Conservation (phyloP, 2,888 invertebrate species). For the Chloroclysta siterata region DNA sequence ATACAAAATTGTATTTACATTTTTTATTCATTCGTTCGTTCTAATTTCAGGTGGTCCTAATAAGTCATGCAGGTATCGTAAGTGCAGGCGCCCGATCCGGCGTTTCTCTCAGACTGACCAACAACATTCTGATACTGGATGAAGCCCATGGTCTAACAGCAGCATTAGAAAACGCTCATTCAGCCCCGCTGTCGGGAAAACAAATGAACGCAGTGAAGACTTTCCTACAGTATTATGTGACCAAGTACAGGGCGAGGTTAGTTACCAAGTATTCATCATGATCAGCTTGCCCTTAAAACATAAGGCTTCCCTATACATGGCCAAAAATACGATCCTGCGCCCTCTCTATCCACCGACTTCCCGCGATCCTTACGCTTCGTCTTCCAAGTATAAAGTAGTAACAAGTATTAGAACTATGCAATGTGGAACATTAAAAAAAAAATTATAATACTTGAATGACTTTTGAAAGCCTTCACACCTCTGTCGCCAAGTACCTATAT, state of each 20-base stretch:
- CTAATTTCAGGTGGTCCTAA: slow-evolving; percentile 68
- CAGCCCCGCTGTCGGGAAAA: slow-evolving; percentile 88
- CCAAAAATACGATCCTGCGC: no score
- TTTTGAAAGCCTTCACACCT: no score
- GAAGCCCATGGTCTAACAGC: slow-evolving; percentile 98
- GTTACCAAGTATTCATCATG: neutral
- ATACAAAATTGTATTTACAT: no score
- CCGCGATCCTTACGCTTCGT: no score
- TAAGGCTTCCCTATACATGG: no score
- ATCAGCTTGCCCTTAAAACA: no score
- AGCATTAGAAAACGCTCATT: slow-evolving; percentile 94
- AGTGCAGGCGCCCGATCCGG: slow-evolving; percentile 74
- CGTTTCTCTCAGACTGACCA: slow-evolving; percentile 80
- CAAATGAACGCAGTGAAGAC: slow-evolving; percentile 87
- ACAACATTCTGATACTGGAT: slow-evolving; percentile 94
- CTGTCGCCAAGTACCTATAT: no score
- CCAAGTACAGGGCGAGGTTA: slow-evolving; percentile 87
- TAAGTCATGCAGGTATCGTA: slow-evolving; percentile 78
- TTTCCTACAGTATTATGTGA: slow-evolving; percentile 89
- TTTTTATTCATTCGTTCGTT: neutral
- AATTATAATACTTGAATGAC: no score
- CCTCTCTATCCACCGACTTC: no score
- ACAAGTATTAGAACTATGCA: no score
- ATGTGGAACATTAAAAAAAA: no score
- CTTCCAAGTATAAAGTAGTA: no score